Base-by-base conservation (phyloP, 2,888 invertebrate genomes). In the Hybos culiciformis region DNA sequence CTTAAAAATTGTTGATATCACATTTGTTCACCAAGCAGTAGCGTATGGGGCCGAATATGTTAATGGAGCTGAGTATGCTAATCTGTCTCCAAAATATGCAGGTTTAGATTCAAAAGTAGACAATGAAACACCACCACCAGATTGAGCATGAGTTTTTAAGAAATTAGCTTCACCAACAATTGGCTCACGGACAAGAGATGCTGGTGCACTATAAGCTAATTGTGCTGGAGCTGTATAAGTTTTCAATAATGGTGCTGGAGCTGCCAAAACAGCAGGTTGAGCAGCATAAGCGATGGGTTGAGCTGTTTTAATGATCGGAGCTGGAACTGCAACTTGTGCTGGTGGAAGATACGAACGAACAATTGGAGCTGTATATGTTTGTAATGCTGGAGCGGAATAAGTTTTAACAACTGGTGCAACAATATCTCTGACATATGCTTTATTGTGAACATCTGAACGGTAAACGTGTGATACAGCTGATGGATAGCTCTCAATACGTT, bases 381-480 rank as follows among this genome's bases (percentile, higher is more conserved):
- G 12, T 2, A 15, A 32, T 21, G 31, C 42, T 45, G 5, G 50
- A 41, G 5, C 46, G 43, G 3, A 47, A 54, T 14, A 49, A 21
- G 56, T 55, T 47, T 58, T 57, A 2, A 60, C 51, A 6, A 55
- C 56, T 39, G 54, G 55, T n/a, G 51, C 46, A 9, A 57, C 48
- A 42, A 62, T 61, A 19, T 59, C 52, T 40, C 60, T 59, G 3
- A 60, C 52, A 14, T 52, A 55, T 1, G 70, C 69, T 2, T 69
- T 66, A 32, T 67, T 64, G 42, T 61, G 71, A 14, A 70, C 58
- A 48, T 72, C 71, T 2, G 71, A 57, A 21, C 72, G 67, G 41
- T 72, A 70, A 53, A 74, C 73, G 46, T 74, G 73, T 12, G 74
- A 74, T 0, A 72, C 67, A 4, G 74, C 63, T 6, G 59, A 48